Conservation (phyloP, 2,113 vertebrate species). For the Ochotona curzoniae region DNA sequence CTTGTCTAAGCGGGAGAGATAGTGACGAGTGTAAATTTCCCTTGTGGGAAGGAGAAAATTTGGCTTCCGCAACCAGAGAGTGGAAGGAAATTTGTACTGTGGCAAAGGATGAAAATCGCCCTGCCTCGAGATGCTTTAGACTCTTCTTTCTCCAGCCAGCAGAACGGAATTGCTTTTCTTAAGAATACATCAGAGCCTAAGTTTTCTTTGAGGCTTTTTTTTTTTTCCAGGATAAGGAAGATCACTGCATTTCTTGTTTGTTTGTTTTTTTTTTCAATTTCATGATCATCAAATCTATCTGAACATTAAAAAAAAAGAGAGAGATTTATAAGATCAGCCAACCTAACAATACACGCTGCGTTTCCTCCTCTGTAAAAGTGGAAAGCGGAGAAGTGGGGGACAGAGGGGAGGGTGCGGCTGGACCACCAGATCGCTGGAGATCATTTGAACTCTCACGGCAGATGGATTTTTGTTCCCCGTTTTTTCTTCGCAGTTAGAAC, state of each 20-base stretch:
- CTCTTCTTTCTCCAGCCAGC: background rate
- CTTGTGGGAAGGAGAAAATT: background rate
- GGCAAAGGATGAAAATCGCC: background rate
- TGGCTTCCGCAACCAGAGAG: background rate
- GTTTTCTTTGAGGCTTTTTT: background rate
- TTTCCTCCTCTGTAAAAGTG: background rate
- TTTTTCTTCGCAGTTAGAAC: conserved; percentile 15
- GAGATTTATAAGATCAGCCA: background rate
- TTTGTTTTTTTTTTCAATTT: background rate
- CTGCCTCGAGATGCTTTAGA: background rate
- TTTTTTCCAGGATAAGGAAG: background rate
- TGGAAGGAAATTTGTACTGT: background rate
- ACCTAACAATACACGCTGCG: no score
- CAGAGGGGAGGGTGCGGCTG: background rate
- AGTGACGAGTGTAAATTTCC: background rate
- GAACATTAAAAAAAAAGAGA: background rate
- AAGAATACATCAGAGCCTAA: rapidly evolving
- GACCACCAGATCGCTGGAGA: background rate
- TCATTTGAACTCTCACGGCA: background rate
- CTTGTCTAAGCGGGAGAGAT: background rate
- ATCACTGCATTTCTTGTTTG: background rate
- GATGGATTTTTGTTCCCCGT: background rate
- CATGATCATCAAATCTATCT: background rate
- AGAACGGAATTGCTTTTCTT: background rate
- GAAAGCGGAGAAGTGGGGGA: background rate